Percentiles rank a stretch among this genome's conserved stretches.
Evolutionary conservation across 2,113 vertebrate species (phyloP).

Genomic region (Rhea americana): DNA sequence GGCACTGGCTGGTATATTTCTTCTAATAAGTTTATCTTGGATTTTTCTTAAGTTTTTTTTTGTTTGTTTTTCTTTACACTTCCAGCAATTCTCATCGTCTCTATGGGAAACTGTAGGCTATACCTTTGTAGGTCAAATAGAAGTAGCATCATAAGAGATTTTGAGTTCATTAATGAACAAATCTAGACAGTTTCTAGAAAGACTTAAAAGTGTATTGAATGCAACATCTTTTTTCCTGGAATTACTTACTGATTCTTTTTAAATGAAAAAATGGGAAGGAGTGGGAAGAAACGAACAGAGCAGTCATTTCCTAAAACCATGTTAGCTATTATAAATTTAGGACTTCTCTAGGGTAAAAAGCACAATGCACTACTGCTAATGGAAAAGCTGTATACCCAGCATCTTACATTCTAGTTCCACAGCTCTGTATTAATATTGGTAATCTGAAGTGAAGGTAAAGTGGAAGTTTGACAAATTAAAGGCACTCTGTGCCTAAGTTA

Average conservation of each 20-base stretch:
- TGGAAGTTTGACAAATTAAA: neutral
- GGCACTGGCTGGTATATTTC: constrained; percentile 11
- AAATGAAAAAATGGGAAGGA: neutral
- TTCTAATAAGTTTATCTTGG: constrained; percentile 31
- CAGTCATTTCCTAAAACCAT: neutral
- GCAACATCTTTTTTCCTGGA: neutral
- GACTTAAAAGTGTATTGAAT: neutral
- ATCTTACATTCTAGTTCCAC: neutral
- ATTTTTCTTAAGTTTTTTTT: neutral
- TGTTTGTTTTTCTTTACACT: neutral
- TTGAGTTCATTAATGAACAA: neutral
- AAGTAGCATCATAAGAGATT: neutral
- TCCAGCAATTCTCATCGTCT: neutral
- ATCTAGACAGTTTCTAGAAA: neutral
- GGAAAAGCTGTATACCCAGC: neutral
- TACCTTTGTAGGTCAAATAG: neutral
- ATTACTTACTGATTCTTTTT: neutral
- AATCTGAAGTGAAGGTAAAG: neutral
- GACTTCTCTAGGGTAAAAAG: neutral
- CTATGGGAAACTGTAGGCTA: neutral
- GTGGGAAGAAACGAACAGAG: neutral
- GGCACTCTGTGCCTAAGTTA: neutral
- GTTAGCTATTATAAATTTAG: neutral
- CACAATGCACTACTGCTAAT: neutral
- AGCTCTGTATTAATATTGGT: neutral